These are phyloP conservation scores for Brachyptera putata DNA, from an alignment of 2,888 invertebrate species.

Conservation along the genomic window DNA sequence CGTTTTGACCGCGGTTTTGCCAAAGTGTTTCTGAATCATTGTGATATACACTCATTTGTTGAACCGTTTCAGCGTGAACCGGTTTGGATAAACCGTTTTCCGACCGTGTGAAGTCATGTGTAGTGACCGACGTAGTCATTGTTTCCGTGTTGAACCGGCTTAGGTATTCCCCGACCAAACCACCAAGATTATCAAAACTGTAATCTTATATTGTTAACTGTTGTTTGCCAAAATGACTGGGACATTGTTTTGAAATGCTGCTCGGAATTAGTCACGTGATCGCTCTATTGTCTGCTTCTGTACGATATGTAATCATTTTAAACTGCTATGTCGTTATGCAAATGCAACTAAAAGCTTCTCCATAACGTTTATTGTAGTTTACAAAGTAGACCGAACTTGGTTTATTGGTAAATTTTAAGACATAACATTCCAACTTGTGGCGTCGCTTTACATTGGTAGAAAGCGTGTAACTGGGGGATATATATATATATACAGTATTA, in stretches of 20 bases:
- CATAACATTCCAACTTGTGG: constrained; percentile 14
- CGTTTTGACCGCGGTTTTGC: too few species aligned
- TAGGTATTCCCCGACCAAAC: too few species aligned
- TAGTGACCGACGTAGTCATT: too few species aligned
- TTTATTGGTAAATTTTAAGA: constrained; percentile 17
- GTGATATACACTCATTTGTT: too few species aligned
- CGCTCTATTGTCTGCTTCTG: background rate
- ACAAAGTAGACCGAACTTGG: constrained; percentile 17
- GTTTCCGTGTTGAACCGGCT: too few species aligned
- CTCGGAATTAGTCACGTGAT: constrained; percentile 6
- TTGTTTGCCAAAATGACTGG: background rate
- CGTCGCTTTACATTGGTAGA: constrained; percentile 9
- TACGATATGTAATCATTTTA: constrained; percentile 19
- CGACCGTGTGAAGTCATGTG: too few species aligned
- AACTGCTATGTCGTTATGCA: constrained; percentile 15
- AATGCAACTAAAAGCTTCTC: constrained; percentile 16
- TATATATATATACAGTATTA: too few species aligned
- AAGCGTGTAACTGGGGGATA: background rate
- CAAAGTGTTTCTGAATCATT: too few species aligned
- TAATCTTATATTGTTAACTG: background rate
- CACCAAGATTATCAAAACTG: background rate
- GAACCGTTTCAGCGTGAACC: too few species aligned
- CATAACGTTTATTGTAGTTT: constrained; percentile 19
- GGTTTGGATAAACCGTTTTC: too few species aligned
- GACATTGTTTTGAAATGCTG: constrained; percentile 14